phyloP scores from a whole-genome alignment of 2,797 vertebrate species.

The Alosa sapidissima region DNA sequence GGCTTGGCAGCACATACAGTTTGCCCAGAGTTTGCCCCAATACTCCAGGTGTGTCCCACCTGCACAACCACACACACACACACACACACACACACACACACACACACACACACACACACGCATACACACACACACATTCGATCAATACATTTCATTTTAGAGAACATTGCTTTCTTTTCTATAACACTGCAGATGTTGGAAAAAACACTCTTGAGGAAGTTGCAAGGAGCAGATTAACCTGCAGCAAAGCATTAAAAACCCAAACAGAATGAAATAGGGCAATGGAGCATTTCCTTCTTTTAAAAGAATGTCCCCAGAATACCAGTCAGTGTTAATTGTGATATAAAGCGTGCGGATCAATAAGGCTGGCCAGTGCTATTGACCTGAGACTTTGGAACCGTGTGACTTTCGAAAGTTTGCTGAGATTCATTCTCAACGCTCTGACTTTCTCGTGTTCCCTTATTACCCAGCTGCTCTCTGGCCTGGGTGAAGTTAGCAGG shows the following conservation, averaged over 20 bases:
- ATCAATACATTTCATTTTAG: constrained; percentile 47
- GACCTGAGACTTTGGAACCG: background rate
- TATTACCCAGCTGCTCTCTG: background rate
- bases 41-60: constrained; percentile 32
- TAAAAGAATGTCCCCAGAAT: background rate
- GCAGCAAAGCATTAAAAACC: constrained; percentile 22
- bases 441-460: background rate
- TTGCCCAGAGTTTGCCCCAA: constrained; percentile 32
- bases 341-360: background rate
- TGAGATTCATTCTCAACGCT: background rate
- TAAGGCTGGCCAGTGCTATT: background rate
- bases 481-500: background rate
- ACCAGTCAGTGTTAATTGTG: background rate
- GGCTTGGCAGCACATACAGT: constrained; percentile 12
- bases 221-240: constrained; percentile 30
- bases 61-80: background rate
- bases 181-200: background rate
- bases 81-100: background rate
- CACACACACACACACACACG: constrained; percentile 28
- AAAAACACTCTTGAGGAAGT: background rate
- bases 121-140: constrained; percentile 32
- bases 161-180: constrained; percentile 24
- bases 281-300: background rate
- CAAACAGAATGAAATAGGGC: background rate
- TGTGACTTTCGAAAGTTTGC: background rate